These are phyloP conservation scores for Drosophila parvula DNA, from an alignment of 1,140 invertebrate species.

Conservation along the genomic window DNA sequence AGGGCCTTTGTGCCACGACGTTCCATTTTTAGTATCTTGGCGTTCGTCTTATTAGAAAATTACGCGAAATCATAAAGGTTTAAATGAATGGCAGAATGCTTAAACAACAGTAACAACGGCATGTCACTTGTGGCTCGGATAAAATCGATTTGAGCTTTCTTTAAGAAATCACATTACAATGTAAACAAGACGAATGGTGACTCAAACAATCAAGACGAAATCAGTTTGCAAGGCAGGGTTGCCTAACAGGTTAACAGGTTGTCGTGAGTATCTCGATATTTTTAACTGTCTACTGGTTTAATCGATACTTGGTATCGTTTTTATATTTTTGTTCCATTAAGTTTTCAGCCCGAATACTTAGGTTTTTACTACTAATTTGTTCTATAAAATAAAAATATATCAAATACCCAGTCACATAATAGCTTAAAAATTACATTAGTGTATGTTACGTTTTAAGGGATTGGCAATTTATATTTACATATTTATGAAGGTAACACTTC, in stretches of 20 bases:
- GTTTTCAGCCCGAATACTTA: too few relatives aligned
- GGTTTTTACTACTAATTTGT: too few relatives aligned
- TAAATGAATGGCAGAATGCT: not conserved
- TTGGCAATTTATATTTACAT: too few relatives aligned
- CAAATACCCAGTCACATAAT: too few relatives aligned
- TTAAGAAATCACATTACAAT: constrained; percentile 24
- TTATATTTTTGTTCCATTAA: too few relatives aligned
- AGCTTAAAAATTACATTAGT: too few relatives aligned
- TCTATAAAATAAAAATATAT: too few relatives aligned
- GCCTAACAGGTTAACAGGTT: constrained; percentile 12
- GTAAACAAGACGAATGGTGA: constrained; percentile 30
- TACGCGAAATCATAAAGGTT: constrained; percentile 8
- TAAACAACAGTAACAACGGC: constrained; percentile 5
- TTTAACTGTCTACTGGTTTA: not conserved
- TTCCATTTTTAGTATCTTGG: constrained; percentile 86
- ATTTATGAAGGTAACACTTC: too few relatives aligned
- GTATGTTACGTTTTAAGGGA: too few relatives aligned
- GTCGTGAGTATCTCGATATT: not conserved
- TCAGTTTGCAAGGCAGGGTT: not conserved
- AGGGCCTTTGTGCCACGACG: constrained; percentile 93
- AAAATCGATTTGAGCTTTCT: constrained; percentile 24
- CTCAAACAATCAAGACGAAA: constrained; percentile 31
- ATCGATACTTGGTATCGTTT: not conserved
- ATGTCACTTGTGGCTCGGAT: constrained; percentile 4
- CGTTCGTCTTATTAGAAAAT: not conserved